Conservation (phyloP, 2,888 invertebrate genomes). For the Drosophila mettleri region DNA sequence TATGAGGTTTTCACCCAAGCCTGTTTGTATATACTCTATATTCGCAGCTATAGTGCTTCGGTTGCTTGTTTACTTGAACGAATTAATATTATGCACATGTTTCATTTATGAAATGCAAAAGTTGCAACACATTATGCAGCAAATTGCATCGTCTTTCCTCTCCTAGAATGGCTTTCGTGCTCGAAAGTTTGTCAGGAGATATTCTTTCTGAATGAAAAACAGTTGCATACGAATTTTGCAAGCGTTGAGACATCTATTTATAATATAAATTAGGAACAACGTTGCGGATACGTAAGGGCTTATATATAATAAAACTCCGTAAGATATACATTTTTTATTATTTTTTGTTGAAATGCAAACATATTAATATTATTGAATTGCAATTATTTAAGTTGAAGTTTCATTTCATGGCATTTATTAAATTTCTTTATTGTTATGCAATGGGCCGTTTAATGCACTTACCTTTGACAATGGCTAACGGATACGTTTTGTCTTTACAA, state of each 20-base stretch:
- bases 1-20: neutral
- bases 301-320: neutral
- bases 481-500: constrained; percentile 11
- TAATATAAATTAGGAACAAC: constrained; percentile 30
- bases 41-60: neutral
- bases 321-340: neutral
- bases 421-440: constrained; percentile 1
- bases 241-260: constrained; percentile 34
- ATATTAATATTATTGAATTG: no score
- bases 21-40: constrained; percentile 1
- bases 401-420: neutral
- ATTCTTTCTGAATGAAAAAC: constrained; percentile 2
- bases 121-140: constrained; percentile 58
- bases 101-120: constrained; percentile 77
- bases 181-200: constrained; percentile 27
- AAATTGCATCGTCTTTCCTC: constrained; percentile 14
- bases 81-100: constrained; percentile 77
- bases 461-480: constrained; percentile 55
- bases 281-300: neutral
- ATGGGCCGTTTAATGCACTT: constrained; percentile 54
- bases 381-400: no score
- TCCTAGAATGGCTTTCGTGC: constrained; percentile 2
- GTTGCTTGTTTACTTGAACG: constrained; percentile 52
- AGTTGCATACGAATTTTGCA: constrained; percentile 41
- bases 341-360: no score